Conservation (phyloP, 2,113 vertebrate species). For the Elachura formosa region DNA sequence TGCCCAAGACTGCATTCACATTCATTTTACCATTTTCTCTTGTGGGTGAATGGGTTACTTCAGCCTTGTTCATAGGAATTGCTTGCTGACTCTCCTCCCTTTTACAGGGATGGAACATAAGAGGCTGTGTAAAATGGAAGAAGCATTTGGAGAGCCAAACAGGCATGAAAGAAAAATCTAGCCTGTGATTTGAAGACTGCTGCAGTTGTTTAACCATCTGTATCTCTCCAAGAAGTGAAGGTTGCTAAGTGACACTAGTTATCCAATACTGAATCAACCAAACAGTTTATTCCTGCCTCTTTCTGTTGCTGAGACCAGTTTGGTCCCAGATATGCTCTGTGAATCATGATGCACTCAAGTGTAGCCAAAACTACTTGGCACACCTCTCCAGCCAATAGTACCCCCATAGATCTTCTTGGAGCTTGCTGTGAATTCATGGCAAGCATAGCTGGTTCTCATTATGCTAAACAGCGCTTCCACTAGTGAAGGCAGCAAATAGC, state of each 20-base stretch:
- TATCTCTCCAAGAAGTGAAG: background rate
- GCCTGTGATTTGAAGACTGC: background rate
- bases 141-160: background rate
- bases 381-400: background rate
- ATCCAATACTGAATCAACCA: background rate
- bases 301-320: background rate
- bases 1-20: background rate
- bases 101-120: background rate
- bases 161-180: background rate
- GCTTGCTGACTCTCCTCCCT: background rate
- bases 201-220: background rate
- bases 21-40: background rate
- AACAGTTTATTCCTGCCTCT: background rate
- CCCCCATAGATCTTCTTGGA: background rate
- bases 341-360: background rate
- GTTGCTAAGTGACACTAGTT: slow-evolving; percentile 32
- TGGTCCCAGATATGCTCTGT: background rate
- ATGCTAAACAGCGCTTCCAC: background rate
- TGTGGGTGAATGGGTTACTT: background rate
- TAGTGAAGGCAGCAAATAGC: slow-evolving; percentile 4
- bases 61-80: background rate
- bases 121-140: background rate
- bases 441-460: background rate
- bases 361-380: background rate
- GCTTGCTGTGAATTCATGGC: background rate